These are phyloP conservation scores for Anser brachyrhynchus DNA, from an alignment of 2,113 vertebrate species.

Conservation along the genomic window DNA sequence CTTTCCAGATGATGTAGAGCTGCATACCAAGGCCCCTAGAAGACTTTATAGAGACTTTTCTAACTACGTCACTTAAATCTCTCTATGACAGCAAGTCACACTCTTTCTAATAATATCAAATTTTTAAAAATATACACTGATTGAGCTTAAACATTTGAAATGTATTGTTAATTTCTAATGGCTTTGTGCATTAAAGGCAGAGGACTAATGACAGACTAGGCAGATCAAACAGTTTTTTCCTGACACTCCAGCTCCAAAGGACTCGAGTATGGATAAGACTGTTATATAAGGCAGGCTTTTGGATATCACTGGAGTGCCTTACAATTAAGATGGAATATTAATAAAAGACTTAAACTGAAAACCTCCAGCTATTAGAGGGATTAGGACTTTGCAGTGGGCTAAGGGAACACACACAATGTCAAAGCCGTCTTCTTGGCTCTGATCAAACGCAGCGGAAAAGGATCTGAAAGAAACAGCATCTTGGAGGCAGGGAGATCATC, in stretches of 20 bases:
- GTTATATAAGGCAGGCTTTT: conserved; percentile 64
- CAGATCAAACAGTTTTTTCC: conserved; percentile 43
- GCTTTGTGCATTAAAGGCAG: background rate
- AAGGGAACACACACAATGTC: conserved; percentile 5
- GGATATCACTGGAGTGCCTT: conserved; percentile 54
- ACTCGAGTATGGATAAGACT: conserved; percentile 55
- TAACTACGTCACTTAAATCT: background rate
- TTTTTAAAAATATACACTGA: background rate
- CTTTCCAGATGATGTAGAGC: conserved; percentile 3
- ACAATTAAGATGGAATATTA: conserved; percentile 72
- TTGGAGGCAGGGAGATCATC: background rate
- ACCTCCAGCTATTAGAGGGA: conserved; percentile 67
- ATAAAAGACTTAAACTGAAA: conserved; percentile 62
- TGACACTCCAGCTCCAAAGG: conserved; percentile 37
- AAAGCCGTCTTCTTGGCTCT: conserved; percentile 19
- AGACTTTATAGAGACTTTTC: background rate
- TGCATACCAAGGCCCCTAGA: background rate
- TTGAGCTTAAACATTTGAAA: conserved; percentile 23
- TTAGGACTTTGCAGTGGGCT: conserved; percentile 38
- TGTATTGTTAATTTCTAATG: background rate
- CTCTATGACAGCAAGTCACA: background rate
- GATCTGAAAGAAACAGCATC: background rate
- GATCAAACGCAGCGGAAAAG: conserved; percentile 46
- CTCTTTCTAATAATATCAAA: conserved; percentile 34
- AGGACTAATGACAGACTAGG: conserved; percentile 6